Conservation (phyloP, 2,113 vertebrate genomes). For the Herpailurus yagouaroundi region DNA sequence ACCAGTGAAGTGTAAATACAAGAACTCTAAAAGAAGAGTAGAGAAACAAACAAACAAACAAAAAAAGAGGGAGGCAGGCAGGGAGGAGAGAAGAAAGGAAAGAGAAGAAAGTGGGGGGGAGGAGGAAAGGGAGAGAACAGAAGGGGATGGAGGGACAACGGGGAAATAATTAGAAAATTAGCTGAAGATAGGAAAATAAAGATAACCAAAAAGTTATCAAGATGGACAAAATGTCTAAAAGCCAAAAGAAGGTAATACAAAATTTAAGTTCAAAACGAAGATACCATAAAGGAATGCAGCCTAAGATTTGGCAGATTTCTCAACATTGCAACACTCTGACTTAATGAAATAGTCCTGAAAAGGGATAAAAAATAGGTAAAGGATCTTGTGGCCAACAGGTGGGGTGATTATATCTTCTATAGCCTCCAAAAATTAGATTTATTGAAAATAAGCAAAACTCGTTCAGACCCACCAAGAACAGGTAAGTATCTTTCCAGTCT, state of each 20-base stretch:
- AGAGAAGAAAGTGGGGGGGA: background rate
- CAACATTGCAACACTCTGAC: background rate
- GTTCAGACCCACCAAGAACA: constrained; percentile 8
- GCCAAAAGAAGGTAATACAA: background rate
- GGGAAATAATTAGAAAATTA: constrained; percentile 24
- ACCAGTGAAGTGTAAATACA: background rate
- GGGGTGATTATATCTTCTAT: background rate
- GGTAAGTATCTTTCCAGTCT: background rate
- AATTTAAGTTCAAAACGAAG: constrained; percentile 15
- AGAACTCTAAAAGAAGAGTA: background rate
- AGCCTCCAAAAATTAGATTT: background rate
- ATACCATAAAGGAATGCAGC: background rate
- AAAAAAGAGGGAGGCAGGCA: no score
- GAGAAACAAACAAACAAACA: background rate
- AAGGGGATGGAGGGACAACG: background rate
- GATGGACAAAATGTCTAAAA: constrained; percentile 6
- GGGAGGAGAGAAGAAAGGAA: background rate
- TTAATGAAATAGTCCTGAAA: background rate
- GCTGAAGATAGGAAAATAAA: constrained; percentile 10
- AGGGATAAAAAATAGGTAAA: background rate
- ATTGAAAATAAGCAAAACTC: background rate
- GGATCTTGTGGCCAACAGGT: background rate
- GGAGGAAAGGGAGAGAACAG: background rate
- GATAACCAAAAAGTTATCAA: background rate
- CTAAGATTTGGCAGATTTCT: background rate